Percentiles rank a stretch among this genome's conserved stretches.
phyloP scores from a whole-genome alignment of 2,797 vertebrate species.

The Chloroceryle inda region DNA sequence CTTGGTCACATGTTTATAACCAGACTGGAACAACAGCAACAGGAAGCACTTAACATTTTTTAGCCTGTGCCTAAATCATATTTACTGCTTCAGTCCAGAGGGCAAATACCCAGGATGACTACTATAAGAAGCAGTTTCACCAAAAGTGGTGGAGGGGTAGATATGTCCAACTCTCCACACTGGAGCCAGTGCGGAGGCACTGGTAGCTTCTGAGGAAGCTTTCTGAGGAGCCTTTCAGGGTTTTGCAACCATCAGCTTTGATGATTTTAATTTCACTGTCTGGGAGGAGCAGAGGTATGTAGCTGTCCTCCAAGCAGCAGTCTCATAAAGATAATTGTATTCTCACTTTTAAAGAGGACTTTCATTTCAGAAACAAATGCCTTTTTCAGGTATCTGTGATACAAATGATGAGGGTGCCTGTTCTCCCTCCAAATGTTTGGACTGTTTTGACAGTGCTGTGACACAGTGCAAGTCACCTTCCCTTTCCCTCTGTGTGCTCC shows the following conservation, averaged over 20 bases:
- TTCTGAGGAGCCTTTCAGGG: neutral
- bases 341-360: neutral
- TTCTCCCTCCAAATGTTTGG: neutral
- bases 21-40: neutral
- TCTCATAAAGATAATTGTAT: neutral
- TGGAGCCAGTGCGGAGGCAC: neutral
- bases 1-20: neutral
- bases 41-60: neutral
- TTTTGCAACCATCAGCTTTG: neutral
- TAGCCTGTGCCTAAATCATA: neutral
- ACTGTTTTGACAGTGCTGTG: neutral
- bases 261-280: neutral
- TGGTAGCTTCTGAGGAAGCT: neutral
- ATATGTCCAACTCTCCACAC: neutral
- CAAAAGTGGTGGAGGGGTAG: neutral
- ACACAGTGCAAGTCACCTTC: neutral
- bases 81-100: neutral
- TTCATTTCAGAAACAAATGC: neutral
- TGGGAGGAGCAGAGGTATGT: neutral
- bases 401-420: neutral
- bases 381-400: neutral
- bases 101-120: neutral
- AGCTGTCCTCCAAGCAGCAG: neutral
- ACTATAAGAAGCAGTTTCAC: neutral
- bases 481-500: neutral